Conservation (phyloP, 2,797 vertebrate species). For the Rachycentron canadum region DNA sequence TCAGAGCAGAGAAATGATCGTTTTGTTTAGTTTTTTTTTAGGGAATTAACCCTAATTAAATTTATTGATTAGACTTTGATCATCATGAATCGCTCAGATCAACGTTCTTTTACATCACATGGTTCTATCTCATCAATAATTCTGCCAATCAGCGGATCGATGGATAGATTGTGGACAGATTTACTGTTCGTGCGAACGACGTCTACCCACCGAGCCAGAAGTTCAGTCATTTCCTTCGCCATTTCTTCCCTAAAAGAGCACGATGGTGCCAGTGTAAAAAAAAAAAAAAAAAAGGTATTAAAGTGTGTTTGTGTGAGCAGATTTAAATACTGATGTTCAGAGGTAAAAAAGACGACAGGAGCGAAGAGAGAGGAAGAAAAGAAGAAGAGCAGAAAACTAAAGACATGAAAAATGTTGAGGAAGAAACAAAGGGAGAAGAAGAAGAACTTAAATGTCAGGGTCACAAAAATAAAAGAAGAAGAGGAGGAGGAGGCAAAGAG, state of each 20-base stretch:
- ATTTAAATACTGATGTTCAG: neutral
- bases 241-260: conserved; percentile 96
- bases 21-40: neutral
- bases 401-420: neutral
- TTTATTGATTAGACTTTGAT: neutral
- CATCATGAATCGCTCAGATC: conserved; percentile 1
- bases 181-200: neutral
- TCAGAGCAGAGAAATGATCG: too few relatives aligned
- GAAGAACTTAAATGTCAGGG: neutral
- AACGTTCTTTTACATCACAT: neutral
- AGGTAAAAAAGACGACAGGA: neutral
- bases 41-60: conserved; percentile 8
- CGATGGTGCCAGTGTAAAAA: conserved; percentile 51
- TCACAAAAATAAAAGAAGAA: too few relatives aligned
- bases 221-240: conserved; percentile 94
- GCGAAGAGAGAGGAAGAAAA: neutral
- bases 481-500: too few relatives aligned
- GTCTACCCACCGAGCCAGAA: conserved; percentile 94
- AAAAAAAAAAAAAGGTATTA: conserved; percentile 47
- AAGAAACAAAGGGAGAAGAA: neutral
- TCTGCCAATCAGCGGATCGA: neutral
- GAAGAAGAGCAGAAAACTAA: neutral
- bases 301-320: neutral
- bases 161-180: conserved; percentile 4
- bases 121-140: neutral